Evolutionary conservation across 2,113 vertebrate species (phyloP).

Genomic region (Electrona antarctica): DNA sequence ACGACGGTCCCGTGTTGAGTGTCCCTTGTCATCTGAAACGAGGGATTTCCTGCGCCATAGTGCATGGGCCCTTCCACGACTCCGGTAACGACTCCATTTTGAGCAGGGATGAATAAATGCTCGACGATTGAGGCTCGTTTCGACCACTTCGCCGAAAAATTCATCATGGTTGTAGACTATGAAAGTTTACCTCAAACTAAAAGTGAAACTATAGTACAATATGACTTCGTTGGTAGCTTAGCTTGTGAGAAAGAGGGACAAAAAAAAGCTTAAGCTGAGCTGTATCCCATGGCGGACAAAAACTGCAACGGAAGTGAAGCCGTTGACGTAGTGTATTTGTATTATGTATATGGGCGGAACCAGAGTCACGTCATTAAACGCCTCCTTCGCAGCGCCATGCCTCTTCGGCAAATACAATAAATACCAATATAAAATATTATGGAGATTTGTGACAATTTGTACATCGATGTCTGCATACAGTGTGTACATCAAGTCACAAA

Average conservation of each 20-base stretch:
- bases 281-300: not conserved
- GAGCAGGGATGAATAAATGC: not conserved
- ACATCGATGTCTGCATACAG: no score
- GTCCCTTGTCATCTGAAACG: slow-evolving; percentile 4
- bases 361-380: no score
- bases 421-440: no score
- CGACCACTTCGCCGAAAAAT: not conserved
- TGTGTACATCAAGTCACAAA: no score
- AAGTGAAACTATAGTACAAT: no score
- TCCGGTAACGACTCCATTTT: slow-evolving; percentile 73
- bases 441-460: no score
- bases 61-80: slow-evolving; percentile 19
- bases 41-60: not conserved
- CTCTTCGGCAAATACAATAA: no score
- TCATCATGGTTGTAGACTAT: slow-evolving; percentile 13
- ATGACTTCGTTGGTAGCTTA: not conserved
- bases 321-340: no score
- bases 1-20: not conserved
- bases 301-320: slow-evolving; percentile 8
- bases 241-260: not conserved
- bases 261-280: slow-evolving; percentile 3
- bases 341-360: no score
- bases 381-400: no score
- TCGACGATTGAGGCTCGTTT: not conserved
- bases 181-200: not conserved